Percentiles rank a stretch among this genome's conserved stretches.
These are phyloP conservation scores for Ctenicera cuprea DNA, from an alignment of 2,888 invertebrate genomes.

Conservation along the genomic window DNA sequence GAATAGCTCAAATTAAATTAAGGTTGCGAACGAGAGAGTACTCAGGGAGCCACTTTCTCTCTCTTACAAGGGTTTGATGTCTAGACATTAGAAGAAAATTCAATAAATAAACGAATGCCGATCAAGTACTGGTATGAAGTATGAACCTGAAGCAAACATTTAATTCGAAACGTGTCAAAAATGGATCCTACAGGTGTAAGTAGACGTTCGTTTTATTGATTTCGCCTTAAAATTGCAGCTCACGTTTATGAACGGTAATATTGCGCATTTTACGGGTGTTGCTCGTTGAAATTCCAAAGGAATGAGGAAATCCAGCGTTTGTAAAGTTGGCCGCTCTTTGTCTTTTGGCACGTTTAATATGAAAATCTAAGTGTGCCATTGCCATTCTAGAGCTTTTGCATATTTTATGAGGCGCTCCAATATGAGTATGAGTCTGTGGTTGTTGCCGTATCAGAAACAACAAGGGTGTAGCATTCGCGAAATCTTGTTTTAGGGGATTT, in stretches of 20 bases:
- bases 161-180: neutral
- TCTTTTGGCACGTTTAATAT: constrained; percentile 1
- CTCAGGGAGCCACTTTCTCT: neutral
- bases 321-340: neutral
- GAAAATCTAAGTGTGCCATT: constrained; percentile 10
- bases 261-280: neutral
- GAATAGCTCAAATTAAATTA: constrained; percentile 5
- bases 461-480: neutral
- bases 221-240: neutral
- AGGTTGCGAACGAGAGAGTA: neutral
- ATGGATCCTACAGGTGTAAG: neutral
- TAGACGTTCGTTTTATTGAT: constrained; percentile 1
- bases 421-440: neutral
- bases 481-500: constrained; percentile 3
- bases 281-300: neutral
- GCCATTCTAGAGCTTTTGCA: neutral
- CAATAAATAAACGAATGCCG: neutral
- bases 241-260: neutral
- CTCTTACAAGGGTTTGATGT: neutral
- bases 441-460: neutral
- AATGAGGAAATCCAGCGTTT: neutral
- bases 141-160: too few species aligned
- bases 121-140: neutral
- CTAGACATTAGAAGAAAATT: constrained; percentile 8
- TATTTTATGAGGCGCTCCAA: constrained; percentile 1